Evolutionary conservation across 92 coral and sea anemone genomes (phyloP).

Genomic region (Actinernus sp.): DNA sequence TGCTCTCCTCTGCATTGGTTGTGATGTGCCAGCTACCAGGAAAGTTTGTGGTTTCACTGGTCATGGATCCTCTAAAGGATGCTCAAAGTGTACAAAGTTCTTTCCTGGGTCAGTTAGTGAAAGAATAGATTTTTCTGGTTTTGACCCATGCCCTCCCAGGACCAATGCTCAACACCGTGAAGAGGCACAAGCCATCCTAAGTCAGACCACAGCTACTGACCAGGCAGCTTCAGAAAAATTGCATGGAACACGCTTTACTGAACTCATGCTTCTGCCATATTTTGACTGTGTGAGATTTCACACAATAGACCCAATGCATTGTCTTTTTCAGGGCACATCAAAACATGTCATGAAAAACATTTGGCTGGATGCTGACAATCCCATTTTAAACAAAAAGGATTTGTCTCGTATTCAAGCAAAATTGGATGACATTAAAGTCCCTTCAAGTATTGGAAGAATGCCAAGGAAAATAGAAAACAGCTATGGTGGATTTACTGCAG

Average conservation of each 20-base stretch:
- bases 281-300: slow-evolving; percentile 75
- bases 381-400: slow-evolving; percentile 12
- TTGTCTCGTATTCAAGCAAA: slow-evolving; percentile 22
- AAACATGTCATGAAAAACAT: slow-evolving; percentile 75
- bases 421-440: slow-evolving; percentile 32
- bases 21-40: too few relatives aligned
- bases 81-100: too few relatives aligned
- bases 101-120: too few relatives aligned
- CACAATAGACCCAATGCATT: slow-evolving; percentile 78
- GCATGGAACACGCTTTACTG: slow-evolving; percentile 51
- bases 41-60: too few relatives aligned
- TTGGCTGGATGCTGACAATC: slow-evolving; percentile 55
- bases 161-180: too few relatives aligned
- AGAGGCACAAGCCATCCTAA: too few relatives aligned
- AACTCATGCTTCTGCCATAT: slow-evolving; percentile 46
- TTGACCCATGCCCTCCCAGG: too few relatives aligned
- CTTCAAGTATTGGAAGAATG: slow-evolving; percentile 52
- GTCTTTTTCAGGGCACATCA: slow-evolving; percentile 78
- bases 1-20: too few relatives aligned
- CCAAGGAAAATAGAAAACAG: slow-evolving; percentile 54
- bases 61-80: too few relatives aligned
- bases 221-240: slow-evolving; percentile 10
- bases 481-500: slow-evolving; percentile 71
- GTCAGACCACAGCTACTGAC: slow-evolving; percentile 21
- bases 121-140: too few relatives aligned